Base-by-base conservation (phyloP, 2,113 vertebrate species). In the Campylomormyrus tamandua region DNA sequence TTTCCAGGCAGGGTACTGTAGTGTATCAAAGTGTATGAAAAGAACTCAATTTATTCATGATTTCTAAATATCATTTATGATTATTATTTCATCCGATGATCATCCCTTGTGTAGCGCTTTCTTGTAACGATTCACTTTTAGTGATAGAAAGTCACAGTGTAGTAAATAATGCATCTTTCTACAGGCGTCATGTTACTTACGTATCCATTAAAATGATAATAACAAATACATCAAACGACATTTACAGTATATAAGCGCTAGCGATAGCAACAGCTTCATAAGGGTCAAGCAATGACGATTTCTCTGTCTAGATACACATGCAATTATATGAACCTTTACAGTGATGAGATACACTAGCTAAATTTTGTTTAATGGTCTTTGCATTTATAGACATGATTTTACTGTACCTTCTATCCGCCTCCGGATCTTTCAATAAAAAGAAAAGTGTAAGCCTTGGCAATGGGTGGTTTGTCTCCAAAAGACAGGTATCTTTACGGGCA, bases 401-500 rank as follows among this genome's bases (percentile, higher is more conserved):
- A 85, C 89, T 84, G 39, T 89, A 89, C 88, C 88, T 89, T 83
- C 27, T 85, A 52, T 89, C n/a, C 21, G 83, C 39, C 52, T 84
- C 80, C 74, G 31, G 27, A 35, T 84, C 1, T 27, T 89, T 31
- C 77, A 89, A 85, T 45, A 50, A 56, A 83, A 77, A 39, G 9
- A 80, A 85, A 17, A 53, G 27, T 48, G 39, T 39, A 48, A 39
- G 3, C 50, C 50, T 35, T 39, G 8, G 77, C 53, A 62, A 56
- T 39, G 7, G 70, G n/a, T 70, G 62, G n/a, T 27, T 70, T 27
- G 3, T 52, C 89, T 86, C 58, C 24, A 48, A 58, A 89, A 84
- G 24, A 42, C 50, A 45, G 21, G 53, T 19, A 39, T 86, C 53
- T 85, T 85, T 24, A 84, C 53, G 8, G 39, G 49, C 53, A 84